Evolutionary conservation across 2,113 vertebrate genomes (phyloP).

Genomic region (Variabilichromis moorii): DNA sequence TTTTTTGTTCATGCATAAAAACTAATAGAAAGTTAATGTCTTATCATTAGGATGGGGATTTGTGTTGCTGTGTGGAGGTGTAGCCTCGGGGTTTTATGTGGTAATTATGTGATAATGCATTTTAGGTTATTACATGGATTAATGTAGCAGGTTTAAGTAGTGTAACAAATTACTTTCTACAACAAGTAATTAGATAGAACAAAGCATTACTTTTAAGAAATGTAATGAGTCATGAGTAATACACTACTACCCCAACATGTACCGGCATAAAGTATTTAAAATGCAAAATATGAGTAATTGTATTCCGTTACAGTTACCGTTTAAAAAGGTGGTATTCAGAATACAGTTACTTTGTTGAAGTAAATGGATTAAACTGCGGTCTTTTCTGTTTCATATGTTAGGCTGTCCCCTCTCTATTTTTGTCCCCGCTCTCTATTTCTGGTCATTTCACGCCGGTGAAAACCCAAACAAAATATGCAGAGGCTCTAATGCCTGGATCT

Average conservation of each 20-base stretch:
- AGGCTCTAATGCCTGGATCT: background rate
- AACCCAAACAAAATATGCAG: background rate
- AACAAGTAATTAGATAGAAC: background rate
- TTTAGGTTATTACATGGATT: background rate
- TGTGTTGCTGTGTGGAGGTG: background rate
- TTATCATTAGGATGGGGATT: background rate
- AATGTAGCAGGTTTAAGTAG: background rate
- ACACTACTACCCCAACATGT: background rate
- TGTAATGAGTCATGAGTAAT: background rate
- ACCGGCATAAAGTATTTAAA: background rate
- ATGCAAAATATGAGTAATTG: background rate
- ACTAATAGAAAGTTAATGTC: background rate
- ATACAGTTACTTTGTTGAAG: background rate
- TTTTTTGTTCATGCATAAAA: background rate
- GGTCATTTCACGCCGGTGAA: accelerated
- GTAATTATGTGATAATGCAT: background rate
- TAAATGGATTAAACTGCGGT: background rate
- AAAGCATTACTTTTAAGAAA: background rate
- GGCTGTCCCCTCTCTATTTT: background rate
- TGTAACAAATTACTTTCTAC: background rate
- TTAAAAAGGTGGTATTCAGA: background rate
- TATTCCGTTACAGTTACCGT: background rate
- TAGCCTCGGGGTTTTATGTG: background rate
- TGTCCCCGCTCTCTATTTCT: background rate
- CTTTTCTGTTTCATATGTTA: background rate